phyloP scores from a whole-genome alignment of 2,113 vertebrate genomes.

The Psettodes erumei region DNA sequence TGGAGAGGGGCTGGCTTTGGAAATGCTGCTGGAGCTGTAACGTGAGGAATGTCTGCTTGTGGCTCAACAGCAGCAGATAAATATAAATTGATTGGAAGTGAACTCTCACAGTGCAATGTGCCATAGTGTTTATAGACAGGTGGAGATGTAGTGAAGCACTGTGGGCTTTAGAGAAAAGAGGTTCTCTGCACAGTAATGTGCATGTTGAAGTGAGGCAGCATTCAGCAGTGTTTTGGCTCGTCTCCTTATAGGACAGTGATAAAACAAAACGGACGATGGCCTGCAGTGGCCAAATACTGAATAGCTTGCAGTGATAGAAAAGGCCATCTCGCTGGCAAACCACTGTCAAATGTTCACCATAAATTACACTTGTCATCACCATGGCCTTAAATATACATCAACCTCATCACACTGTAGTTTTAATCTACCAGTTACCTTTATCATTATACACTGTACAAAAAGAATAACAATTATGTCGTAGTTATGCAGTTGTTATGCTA shows the following conservation, averaged over 20 bases:
- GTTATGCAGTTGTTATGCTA: no score
- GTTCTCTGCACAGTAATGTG: background rate
- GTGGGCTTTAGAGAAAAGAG: constrained; percentile 41
- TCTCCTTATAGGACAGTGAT: constrained; percentile 1
- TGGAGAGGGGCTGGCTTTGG: constrained; percentile 44
- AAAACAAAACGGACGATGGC: constrained; percentile 18
- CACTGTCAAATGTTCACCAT: background rate
- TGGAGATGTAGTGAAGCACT: constrained; percentile 54
- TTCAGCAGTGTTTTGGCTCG: constrained; percentile 7
- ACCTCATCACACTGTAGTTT: background rate
- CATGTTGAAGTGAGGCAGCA: constrained; percentile 18
- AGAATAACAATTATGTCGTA: no score
- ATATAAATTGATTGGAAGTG: constrained; percentile 78
- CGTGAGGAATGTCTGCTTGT: constrained; percentile 59
- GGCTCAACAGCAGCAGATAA: constrained; percentile 71
- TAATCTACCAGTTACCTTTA: background rate
- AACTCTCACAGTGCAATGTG: constrained; percentile 57
- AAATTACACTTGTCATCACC: background rate
- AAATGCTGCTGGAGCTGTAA: constrained; percentile 55
- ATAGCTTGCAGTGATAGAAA: background rate
- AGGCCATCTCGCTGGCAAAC: constrained; percentile 1
- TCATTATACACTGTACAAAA: background rate
- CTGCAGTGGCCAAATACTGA: background rate
- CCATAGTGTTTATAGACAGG: constrained; percentile 63
- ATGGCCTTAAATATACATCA: background rate